phyloP scores from a whole-genome alignment of 1,140 invertebrate genomes.

The Neelides sp. region DNA sequence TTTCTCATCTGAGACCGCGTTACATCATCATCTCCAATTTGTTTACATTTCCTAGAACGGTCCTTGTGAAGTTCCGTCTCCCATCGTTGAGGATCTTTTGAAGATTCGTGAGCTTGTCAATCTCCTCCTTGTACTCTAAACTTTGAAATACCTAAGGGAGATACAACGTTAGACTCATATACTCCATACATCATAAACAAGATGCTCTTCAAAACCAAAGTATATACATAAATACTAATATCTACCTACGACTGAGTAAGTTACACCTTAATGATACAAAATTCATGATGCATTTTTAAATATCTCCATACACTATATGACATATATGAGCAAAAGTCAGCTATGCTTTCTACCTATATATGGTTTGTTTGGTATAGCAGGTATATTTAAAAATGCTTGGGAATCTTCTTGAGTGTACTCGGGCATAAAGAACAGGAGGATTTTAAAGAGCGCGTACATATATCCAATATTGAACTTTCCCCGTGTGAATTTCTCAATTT shows the following conservation, averaged over 20 bases:
- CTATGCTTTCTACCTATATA: too few relatives aligned
- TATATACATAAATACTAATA: neutral
- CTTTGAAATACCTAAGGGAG: slow-evolving; percentile 57
- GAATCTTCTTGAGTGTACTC: too few relatives aligned
- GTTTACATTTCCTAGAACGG: slow-evolving; percentile 6
- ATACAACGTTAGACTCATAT: slow-evolving; percentile 10
- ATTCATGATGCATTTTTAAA: neutral
- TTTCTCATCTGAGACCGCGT: too few relatives aligned
- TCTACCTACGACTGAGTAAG: neutral
- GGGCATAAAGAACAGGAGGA: too few relatives aligned
- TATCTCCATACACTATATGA: too few relatives aligned
- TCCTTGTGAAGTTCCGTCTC: slow-evolving; percentile 33
- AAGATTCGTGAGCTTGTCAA: slow-evolving; percentile 44
- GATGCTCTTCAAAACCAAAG: neutral
- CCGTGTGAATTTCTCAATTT: too few relatives aligned
- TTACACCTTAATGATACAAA: neutral
- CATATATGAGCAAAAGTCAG: neutral
- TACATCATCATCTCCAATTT: slow-evolving; percentile 2
- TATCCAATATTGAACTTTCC: too few relatives aligned
- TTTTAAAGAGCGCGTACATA: too few relatives aligned
- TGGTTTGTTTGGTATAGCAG: too few relatives aligned
- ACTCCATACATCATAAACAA: neutral
- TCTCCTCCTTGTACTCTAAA: slow-evolving; percentile 57
- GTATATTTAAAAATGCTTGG: too few relatives aligned
- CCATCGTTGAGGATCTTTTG: slow-evolving; percentile 40